Evolutionary conservation across 2,888 invertebrate genomes (phyloP), one percentile per base, ranked within the genome.

Genomic region (Cheilosia soror): DNA sequence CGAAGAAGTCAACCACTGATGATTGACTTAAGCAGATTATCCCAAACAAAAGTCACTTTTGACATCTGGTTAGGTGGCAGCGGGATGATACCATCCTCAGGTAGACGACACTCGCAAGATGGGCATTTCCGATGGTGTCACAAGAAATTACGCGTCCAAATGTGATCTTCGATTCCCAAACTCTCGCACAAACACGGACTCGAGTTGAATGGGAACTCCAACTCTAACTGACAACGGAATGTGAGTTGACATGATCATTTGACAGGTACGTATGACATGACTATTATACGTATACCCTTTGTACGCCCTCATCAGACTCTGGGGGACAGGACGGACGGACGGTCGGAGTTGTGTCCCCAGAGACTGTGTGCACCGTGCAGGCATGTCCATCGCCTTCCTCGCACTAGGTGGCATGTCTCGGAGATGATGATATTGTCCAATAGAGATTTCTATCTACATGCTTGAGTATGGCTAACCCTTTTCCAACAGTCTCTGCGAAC

Each of bases 11-110:
- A 77, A 51, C 69, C 66, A 51, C 84, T 62, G 84, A 76, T 80
- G 84, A 85, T 71, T 85, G 84, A 85, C 84, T 85, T 80, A 80
- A 76, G 84, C 65, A 76, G 84, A 85, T 85, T 80, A 85, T 85
- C 84, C 76, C 75, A 80, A 71, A 85, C 84, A 85, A 85, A 71
- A 57, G 75, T 85, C 42, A 80, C 71, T 80, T 85, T 76, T 80
- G 80, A 85, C 84, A 85, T 80, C 84, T 85, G 84, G 80, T 73
- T 78, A 55, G 78, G 40, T 78, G 62, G 25, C 65, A 29, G 77
- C 51, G 53, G 58, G 57, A 55, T 62, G 62, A 20, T 58, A 44
- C 42, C 31, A 31, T 57, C 55, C 13, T 13, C 83, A 85, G 80
- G 80, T 84, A 83, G 55, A 68, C 40, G 29, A 55, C 42, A 53